These are phyloP conservation scores for Planiliza haematocheilus DNA, from an alignment of 2,113 vertebrate species.

Conservation along the genomic window DNA sequence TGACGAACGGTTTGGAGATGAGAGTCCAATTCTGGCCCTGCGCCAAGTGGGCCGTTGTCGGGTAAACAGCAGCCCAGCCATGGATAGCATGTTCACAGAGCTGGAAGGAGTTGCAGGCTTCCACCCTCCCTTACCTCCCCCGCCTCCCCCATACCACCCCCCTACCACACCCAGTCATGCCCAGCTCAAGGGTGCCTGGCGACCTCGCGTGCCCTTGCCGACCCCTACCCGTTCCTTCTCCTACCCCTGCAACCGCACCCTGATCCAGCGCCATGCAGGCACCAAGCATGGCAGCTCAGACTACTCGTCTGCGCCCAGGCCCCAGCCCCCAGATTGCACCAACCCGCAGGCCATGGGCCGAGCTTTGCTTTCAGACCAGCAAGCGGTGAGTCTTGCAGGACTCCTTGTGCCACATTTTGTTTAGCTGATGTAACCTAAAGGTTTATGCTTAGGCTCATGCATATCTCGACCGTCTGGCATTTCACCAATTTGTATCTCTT, in stretches of 20 bases:
- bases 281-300: conserved; percentile 87
- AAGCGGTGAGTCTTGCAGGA: conserved; percentile 83
- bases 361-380: conserved; percentile 88
- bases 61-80: conserved; percentile 93
- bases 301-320: conserved; percentile 87
- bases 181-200: conserved; percentile 94
- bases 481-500: conserved; percentile 40
- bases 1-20: conserved; percentile 96
- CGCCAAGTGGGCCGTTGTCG: conserved; percentile 93
- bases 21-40: conserved; percentile 94
- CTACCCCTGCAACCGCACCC: conserved; percentile 94
- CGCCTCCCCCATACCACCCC: conserved; percentile 95
- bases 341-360: conserved; percentile 86
- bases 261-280: conserved; percentile 87
- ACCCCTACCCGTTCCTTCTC: conserved; percentile 96
- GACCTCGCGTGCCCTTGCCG: conserved; percentile 91
- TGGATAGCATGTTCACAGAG: conserved; percentile 96
- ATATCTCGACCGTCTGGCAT: neutral
- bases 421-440: conserved; percentile 14
- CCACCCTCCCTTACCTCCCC: conserved; percentile 94
- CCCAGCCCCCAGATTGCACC: conserved; percentile 92
- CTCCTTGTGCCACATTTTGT: conserved; percentile 18
- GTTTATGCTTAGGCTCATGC: conserved; percentile 2
- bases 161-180: conserved; percentile 89
- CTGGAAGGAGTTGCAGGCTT: conserved; percentile 95